phyloP scores from a whole-genome alignment of 2,113 vertebrate species.

The Embiotoca jacksoni region DNA sequence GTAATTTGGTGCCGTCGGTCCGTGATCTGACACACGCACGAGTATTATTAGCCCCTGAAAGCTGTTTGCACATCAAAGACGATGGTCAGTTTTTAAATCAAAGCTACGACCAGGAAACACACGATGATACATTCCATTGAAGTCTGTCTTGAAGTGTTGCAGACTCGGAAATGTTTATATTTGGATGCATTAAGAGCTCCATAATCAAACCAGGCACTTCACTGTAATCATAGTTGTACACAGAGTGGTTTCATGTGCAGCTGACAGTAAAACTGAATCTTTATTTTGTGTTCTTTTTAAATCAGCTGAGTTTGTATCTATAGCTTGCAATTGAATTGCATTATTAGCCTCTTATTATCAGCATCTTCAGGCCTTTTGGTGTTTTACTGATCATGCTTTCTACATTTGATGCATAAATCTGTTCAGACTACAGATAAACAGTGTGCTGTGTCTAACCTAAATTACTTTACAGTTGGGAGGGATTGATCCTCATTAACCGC shows the following conservation, averaged over 20 bases:
- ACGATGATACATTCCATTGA: neutral
- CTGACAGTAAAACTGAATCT: constrained; percentile 61
- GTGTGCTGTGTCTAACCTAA: constrained; percentile 45
- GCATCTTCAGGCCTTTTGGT: constrained; percentile 70
- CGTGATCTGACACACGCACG: neutral
- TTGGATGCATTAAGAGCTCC: neutral
- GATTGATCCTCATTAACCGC: constrained; percentile 59
- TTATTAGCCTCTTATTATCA: constrained; percentile 73
- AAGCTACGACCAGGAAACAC: neutral
- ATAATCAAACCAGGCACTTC: no score
- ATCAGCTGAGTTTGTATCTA: constrained; percentile 76
- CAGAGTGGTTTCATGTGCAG: constrained; percentile 37
- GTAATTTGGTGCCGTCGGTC: constrained; percentile 37
- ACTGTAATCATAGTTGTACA: neutral
- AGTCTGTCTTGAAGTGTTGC: neutral
- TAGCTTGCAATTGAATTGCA: constrained; percentile 71
- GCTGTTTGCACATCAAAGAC: neutral
- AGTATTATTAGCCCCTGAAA: neutral
- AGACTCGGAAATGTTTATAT: neutral
- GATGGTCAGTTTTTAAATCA: constrained; percentile 16
- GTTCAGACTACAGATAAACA: constrained; percentile 24
- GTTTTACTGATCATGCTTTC: constrained; percentile 70
- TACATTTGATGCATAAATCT: constrained; percentile 54
- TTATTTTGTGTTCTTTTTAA: constrained; percentile 67
- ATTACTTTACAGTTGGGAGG: constrained; percentile 50